Base-by-base conservation (phyloP, 2,113 vertebrate genomes). In the Oxyura jamaicensis region DNA sequence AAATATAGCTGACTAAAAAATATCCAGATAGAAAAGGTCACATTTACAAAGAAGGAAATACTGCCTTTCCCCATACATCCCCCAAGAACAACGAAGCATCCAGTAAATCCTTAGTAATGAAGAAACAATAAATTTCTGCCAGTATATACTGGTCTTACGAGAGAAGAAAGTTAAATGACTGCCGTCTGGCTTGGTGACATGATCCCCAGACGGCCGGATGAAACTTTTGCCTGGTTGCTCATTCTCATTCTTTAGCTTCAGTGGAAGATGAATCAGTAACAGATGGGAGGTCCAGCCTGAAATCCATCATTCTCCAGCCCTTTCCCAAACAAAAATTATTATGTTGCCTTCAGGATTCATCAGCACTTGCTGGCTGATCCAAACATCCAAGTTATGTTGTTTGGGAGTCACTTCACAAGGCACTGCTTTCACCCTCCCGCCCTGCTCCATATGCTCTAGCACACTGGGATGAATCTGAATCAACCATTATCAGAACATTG, bases 121-220 rank as follows among this genome's bases (percentile, higher is more conserved):
- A 95, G 86, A 96, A 97, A 94, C 77, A 89, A 95, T 96, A 97
- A 93, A 95, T 96, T 90, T 93, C 29, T 88, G 80, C 75, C 52
- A 75, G 50, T 55, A 63, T 71, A 78, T 58, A 62, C 72, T 46
- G 60, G 82, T 36, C 77, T 80, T 96, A 86, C 0, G 4, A 93
- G 74, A 91, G 26, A 52, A 28, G 63, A 91, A 97, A 95, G 67
- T 94, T 93, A 91, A 96, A 96, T 93, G 90, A 55, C 77, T 93
- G 87, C 83, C 12, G 16, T 92, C 85, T 96, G 89, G 90, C 74
- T 81, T 94, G n/a, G 71, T 95, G 91, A 95, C 87, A 87, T 8
- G 42, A 46, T 91, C 89, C n/a, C 84, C 85, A 91, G 89, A 90
- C 55, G 29, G 85, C 55, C 73, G 69, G 59, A 86, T 81, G 80